Evolutionary conservation across 2,113 vertebrate species (phyloP), one percentile per base, ranked within the genome.

Genomic region (Ivindomyrus marchei): DNA sequence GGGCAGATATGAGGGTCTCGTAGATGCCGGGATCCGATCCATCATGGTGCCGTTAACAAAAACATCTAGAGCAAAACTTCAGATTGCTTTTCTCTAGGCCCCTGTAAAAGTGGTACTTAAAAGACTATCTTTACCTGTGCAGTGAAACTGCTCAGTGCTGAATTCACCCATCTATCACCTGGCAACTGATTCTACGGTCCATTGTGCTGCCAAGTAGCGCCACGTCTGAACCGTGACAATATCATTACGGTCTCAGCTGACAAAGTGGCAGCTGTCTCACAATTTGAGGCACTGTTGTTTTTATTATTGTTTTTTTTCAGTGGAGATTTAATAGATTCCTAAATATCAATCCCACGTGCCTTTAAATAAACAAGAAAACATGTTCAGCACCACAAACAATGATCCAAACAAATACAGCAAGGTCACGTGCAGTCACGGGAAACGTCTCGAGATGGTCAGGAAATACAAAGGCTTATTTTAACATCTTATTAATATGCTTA

Each of bases 171-270:
- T 88, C 36, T 42, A 58, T 85, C 74, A 89, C 89, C 77, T 56
- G 88, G 36, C 74, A 42, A 85, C 19, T 21, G 49, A 91, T 89
- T 92, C 84, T 52, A 49, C 89, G 74, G 91, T 92, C 89, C 88
- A 90, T 74, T 90, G 74, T 19, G 90, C 89, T 91, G 86, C 92
- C 91, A 90, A 62, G 89, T 88, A 90, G 89, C 66, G 90, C 91
- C 88, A 62, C 92, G 91, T 90, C 89, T 90, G 91, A 80, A 52
- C 90, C 90, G 62, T 91, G 90, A 92, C 91, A 85, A 91, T 92
- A 93, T 95, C 93, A 95, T 95, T 94, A 93, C 94, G 92, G 92
- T 93, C 89, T 92, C 91, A 93, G 91, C 94, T 93, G 92, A 92
- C 90, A 92, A 91, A 92, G 88, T 90, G 91, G 91, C 92, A 85